These are phyloP conservation scores for Artibeus jamaicensis DNA, from an alignment of 2,797 vertebrate species.

Conservation along the genomic window DNA sequence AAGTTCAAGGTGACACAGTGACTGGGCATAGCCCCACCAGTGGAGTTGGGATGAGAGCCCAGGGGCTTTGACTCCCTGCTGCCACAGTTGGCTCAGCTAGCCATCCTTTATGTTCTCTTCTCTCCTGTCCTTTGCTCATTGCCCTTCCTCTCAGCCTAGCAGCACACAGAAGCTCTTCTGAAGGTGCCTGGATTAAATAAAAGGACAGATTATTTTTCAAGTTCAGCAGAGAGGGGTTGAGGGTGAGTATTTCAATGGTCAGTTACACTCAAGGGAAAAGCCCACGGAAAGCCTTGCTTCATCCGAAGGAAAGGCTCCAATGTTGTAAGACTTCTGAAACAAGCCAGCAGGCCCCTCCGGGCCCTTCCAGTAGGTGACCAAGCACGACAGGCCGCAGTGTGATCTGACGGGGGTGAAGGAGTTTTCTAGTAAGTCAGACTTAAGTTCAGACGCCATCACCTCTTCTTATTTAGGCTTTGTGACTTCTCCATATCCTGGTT, in stretches of 20 bases:
- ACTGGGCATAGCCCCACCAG: not conserved
- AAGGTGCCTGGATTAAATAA: not conserved
- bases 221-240: not conserved
- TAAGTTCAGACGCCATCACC: not conserved
- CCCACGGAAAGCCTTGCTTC: not conserved
- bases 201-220: not conserved
- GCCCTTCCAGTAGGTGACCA: not conserved
- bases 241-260: not conserved
- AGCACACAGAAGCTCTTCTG: not conserved
- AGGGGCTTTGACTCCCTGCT: not conserved
- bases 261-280: not conserved
- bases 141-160: not conserved
- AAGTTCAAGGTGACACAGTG: not conserved
- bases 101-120: not conserved
- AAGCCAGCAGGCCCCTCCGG: not conserved
- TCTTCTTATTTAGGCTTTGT: not conserved
- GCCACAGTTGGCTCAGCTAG: not conserved
- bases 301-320: not conserved
- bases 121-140: not conserved
- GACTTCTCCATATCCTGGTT: not conserved
- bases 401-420: not conserved
- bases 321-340: not conserved
- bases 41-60: not conserved
- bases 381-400: not conserved
- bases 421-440: not conserved